Evolutionary conservation across 2,113 vertebrate genomes (phyloP), one percentile per base, ranked within the genome.

Genomic region (Mohoua ochrocephala): DNA sequence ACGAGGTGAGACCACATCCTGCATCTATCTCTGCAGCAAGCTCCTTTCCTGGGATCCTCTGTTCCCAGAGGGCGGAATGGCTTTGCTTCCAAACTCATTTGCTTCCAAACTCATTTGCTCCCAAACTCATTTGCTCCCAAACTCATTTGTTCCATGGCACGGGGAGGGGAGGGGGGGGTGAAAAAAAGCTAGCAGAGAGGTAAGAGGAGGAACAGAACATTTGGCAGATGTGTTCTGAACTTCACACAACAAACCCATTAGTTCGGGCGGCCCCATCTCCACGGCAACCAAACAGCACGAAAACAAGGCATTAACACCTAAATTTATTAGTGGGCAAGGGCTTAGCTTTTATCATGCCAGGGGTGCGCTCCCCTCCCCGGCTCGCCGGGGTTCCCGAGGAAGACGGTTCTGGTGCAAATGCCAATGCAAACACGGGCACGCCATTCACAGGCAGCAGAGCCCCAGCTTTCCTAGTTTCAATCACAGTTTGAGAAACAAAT

Each of bases 231-330:
- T 7, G 52, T 6, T 37, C 47, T 92, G 68, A 89, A 93, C 92
- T 95, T 75, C 95, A 84, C 95, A 95, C 94, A 97, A 97, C 94
- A 96, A 97, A 96, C 94, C 76, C 89, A 81, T 94, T 74, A 93
- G 97, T 93, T 92, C 84, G 77, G 44, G 91, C 37, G 1, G 94
- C 31, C 64, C 92, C 37, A 71, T 98, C 71, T 23, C 98, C 91
- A 96, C 96, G 93, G 82, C 95, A 95, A 98, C 98, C 93, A 97
- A 97, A 93, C 95, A 96, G 92, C 87, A 78, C 73, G 54, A 76
- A 97, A 93, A 52, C 96, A 97, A 97, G 88, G 86, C 91, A 60
- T 89, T 63, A 87, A 92, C 79, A 53, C 93, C 60, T 75, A 65
- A 93, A 93, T 92, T 93, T 93, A 94, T 96, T 91, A 68, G 81